Conservation (phyloP, 2,888 invertebrate species). For the Himalopsyche tibetana region DNA sequence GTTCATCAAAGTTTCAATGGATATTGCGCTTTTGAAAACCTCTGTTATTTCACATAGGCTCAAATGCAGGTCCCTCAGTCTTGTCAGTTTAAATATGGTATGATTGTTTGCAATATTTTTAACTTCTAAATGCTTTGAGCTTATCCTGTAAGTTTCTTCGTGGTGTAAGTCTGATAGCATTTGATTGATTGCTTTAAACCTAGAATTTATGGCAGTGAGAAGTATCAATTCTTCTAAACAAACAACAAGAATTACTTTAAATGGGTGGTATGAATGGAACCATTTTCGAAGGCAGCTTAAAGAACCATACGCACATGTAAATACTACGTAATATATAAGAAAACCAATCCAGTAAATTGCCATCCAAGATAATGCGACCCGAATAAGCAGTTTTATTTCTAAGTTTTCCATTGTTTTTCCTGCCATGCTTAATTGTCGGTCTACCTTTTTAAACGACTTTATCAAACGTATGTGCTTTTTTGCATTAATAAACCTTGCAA, state of each 20-base stretch:
- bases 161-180: background rate
- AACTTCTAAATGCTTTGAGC: background rate
- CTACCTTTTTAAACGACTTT: background rate
- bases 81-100: background rate
- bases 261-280: conserved; percentile 17
- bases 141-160: background rate
- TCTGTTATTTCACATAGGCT: background rate
- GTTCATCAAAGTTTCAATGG: background rate
- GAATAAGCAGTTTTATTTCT: background rate
- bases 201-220: background rate
- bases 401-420: background rate
- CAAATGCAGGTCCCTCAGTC: background rate
- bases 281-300: conserved; percentile 3
- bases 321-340: background rate
- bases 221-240: conserved; percentile 16
- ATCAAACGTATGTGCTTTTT: background rate
- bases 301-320: background rate
- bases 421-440: background rate
- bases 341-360: background rate
- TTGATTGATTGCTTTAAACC: conserved; percentile 27
- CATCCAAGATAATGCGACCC: background rate
- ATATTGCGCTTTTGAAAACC: background rate
- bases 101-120: background rate
- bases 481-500: background rate
- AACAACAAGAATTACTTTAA: background rate